A percentile compares a stretch with the other conserved stretches of the same genome.
Evolutionary conservation across 2,113 vertebrate species (phyloP).

Genomic region (Hylia prasina): DNA sequence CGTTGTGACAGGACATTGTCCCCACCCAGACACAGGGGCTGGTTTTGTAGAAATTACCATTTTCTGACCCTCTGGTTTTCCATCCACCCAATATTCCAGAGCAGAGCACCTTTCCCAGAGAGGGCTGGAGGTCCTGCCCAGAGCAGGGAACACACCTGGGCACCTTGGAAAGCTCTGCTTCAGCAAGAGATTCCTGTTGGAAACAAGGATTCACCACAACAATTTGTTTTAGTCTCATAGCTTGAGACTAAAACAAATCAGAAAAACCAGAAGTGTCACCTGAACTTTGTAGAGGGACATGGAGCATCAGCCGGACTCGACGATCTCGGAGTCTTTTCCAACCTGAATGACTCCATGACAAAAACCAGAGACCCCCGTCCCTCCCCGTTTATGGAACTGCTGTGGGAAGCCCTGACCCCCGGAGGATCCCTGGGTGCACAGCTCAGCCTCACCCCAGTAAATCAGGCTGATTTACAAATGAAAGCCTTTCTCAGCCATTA

Average conservation of each 20-base stretch:
- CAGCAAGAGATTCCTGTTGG: not conserved
- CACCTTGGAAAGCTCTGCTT: not conserved
- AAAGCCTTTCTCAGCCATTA: not conserved
- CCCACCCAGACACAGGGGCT: accelerated
- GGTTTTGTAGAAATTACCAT: not conserved
- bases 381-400: accelerated
- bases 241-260: not conserved
- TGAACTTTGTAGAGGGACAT: no score
- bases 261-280: not conserved
- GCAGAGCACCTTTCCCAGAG: not conserved
- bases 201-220: not conserved
- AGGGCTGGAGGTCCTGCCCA: not conserved
- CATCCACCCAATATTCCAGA: accelerated
- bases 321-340: not conserved
- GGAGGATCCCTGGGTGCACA: not conserved
- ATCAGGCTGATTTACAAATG: not conserved
- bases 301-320: not conserved
- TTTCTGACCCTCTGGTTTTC: not conserved
- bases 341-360: not conserved
- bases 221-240: no score
- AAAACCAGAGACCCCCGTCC: not conserved
- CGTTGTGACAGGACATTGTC: not conserved
- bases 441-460: accelerated
- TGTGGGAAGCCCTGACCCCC: not conserved
- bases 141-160: accelerated